phyloP scores from a whole-genome alignment of 2,113 vertebrate genomes.

The Pterocles orientalis region DNA sequence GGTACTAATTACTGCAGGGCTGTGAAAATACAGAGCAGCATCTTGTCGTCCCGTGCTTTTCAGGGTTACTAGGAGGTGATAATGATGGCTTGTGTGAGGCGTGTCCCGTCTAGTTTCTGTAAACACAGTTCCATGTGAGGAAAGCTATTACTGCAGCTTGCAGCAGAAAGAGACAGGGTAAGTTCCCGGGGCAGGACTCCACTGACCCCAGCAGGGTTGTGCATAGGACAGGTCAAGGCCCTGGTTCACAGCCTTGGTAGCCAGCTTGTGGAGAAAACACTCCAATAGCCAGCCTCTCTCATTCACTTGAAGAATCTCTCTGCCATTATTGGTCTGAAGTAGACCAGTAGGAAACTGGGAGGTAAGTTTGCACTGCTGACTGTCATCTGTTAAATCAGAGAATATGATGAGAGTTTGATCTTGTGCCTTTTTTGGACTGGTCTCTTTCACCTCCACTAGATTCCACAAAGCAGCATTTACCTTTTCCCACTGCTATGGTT shows the following conservation, averaged over 20 bases:
- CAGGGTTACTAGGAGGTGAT: not conserved
- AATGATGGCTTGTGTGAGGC: not conserved
- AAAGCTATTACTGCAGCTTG: not conserved
- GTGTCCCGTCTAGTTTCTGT: not conserved
- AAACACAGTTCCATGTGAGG: not conserved
- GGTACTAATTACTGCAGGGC: not conserved
- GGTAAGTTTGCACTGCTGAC: not conserved
- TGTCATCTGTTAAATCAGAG: not conserved
- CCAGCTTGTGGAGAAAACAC: not conserved
- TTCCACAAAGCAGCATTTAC: not conserved
- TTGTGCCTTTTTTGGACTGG: not conserved
- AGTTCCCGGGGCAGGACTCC: not conserved
- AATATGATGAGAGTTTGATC: not conserved
- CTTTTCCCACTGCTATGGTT: not conserved
- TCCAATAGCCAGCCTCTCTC: not conserved
- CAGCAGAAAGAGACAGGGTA: not conserved
- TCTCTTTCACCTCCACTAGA: not conserved
- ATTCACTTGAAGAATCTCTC: not conserved
- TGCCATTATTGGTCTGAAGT: not conserved
- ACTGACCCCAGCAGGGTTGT: not conserved
- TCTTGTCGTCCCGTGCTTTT: not conserved
- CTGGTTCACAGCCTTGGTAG: not conserved
- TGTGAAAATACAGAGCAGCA: not conserved
- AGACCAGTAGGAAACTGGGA: not conserved
- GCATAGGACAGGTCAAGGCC: accelerated